Base-by-base conservation (phyloP, 2,797 vertebrate genomes). In the Melanotaenia trifasciata region DNA sequence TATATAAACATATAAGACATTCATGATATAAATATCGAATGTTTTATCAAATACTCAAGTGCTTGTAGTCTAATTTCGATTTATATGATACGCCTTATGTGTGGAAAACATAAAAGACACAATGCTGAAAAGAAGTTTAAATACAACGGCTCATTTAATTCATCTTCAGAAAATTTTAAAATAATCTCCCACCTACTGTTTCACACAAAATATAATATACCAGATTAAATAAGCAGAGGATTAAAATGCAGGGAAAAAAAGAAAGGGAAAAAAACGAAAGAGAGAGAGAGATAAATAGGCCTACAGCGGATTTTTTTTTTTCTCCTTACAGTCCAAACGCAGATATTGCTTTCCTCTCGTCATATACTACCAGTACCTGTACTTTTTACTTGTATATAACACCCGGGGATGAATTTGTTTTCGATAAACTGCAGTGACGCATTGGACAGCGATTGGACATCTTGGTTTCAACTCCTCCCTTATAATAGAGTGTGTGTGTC, bases 401-500 rank as follows among this genome's bases (percentile, higher is more conserved):
- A 87, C 90, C 94, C 93, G 83, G 92, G 95, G 94, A 96, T 95
- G 95, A 95, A 97, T 97, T 96, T 96, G 95, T 96, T 92, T 92
- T 95, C 93, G 89, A 95, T 94, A 94, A 95, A 95, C 94, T 92
- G 93, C 93, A 87, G 95, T 98, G 97, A 97, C 97, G 97, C 94
- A 92, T 92, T 94, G 91, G 81, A 91, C 94, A 90, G 93, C 94
- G 95, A 99, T 99, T 99, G 98, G 97, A 95, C 95, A 93, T 93
- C 90, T 93, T 89, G 94, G 89, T 88, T 89, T 92, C 94, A 93
- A 96, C 95, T 96, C 97, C 98, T 96, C 96, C 97, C 97, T 96
- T 96, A 96, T 96, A 96, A 96, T 96, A 96, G 96, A 95, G 96
- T 92, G 93, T 91, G 94, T 57, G 75, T 33, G 74, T 93, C 92